phyloP scores from a whole-genome alignment of 2,888 invertebrate species.

The Stenolophus ochropezus region DNA sequence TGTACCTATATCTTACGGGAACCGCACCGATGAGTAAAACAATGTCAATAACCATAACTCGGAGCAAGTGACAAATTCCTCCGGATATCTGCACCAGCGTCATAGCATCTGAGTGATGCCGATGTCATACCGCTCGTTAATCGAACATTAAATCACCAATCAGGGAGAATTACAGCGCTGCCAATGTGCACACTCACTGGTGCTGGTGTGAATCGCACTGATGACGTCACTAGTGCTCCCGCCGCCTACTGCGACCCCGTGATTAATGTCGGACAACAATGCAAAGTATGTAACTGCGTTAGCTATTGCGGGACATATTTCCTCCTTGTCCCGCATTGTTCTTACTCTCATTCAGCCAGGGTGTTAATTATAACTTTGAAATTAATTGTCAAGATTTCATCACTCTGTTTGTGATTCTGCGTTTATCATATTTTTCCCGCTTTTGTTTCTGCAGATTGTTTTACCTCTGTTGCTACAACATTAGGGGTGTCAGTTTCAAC shows the following conservation, averaged over 20 bases:
- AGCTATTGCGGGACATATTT: slow-evolving; percentile 46
- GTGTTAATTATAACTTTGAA: slow-evolving; percentile 49
- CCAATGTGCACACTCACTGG: neutral
- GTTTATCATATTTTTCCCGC: neutral
- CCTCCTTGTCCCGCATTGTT: slow-evolving; percentile 31
- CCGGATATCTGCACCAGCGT: neutral
- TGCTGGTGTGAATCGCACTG: slow-evolving; percentile 6
- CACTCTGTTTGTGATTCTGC: slow-evolving; percentile 3
- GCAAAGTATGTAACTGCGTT: slow-evolving; percentile 50
- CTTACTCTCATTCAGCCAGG: slow-evolving; percentile 5
- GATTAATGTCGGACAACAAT: slow-evolving; percentile 50
- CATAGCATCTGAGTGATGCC: neutral
- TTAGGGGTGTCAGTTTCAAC: neutral
- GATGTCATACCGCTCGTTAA: slow-evolving; percentile 18
- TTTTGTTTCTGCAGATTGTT: neutral
- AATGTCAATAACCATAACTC: neutral
- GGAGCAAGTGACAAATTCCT: neutral
- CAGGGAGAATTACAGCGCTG: slow-evolving; percentile 13
- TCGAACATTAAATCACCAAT: slow-evolving; percentile 41
- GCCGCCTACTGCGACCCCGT: slow-evolving; percentile 29
- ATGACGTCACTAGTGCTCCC: slow-evolving; percentile 41
- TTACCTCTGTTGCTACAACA: neutral
- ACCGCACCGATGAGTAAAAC: neutral
- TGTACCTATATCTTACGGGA: neutral
- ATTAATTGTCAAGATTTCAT: slow-evolving; percentile 45